These are phyloP conservation scores for Pelusios castaneus DNA, from an alignment of 2,113 vertebrate species.

Conservation along the genomic window DNA sequence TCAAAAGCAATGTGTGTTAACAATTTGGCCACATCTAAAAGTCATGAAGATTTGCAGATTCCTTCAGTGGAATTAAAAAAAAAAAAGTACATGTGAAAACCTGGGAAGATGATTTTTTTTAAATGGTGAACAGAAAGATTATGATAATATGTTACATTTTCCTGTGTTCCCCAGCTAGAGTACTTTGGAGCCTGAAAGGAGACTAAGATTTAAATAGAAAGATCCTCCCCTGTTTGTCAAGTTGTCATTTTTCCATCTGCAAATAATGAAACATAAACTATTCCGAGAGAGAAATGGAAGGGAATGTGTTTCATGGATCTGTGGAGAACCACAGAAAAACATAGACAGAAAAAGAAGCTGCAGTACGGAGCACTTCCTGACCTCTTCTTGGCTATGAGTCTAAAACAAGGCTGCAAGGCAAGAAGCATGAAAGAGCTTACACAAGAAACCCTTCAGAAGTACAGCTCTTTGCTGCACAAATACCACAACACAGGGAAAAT, in stretches of 20 bases:
- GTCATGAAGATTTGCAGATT: conserved; percentile 50
- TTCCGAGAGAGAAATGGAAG: conserved; percentile 43
- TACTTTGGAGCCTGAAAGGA: conserved; percentile 53
- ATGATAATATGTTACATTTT: conserved; percentile 66
- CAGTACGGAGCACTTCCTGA: conserved; percentile 67
- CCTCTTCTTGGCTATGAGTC: conserved; percentile 67
- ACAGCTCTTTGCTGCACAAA: conserved; percentile 71
- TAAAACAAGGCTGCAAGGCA: conserved; percentile 57
- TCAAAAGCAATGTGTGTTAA: conserved; percentile 65
- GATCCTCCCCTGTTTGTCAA: conserved; percentile 64
- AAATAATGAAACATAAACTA: conserved; percentile 71
- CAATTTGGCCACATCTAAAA: conserved; percentile 50
- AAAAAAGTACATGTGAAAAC: conserved; percentile 54
- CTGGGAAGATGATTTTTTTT: conserved; percentile 15
- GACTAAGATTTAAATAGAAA: conserved; percentile 67
- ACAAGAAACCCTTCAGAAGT: conserved; percentile 73
- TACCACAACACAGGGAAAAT: conserved; percentile 84
- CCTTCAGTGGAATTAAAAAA: conserved; percentile 30
- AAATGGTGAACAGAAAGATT: not conserved
- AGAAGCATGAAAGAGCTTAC: conserved; percentile 70
- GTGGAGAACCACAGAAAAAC: conserved; percentile 73
- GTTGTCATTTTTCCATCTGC: conserved; percentile 68
- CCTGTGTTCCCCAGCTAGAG: conserved; percentile 55
- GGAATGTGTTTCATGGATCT: conserved; percentile 65
- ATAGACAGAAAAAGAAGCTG: conserved; percentile 72